Evolutionary conservation across 2,888 invertebrate genomes (phyloP), one percentile per base, ranked within the genome.

Genomic region (Nasonovia ribisnigri): DNA sequence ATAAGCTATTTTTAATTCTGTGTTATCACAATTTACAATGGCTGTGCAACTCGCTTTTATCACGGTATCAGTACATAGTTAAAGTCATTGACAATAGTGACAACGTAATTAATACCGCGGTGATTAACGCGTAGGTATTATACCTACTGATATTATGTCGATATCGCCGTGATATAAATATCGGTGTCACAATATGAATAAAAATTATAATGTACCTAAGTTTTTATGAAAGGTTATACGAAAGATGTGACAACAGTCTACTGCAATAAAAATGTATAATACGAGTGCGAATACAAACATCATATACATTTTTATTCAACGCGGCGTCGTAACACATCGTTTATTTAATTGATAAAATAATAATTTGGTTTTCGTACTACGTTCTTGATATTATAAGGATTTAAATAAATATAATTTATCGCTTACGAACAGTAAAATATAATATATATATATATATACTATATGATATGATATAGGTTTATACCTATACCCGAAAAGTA

Each of bases 341-440:
- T 51, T 36, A 51, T 51, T 51, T 36, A 51, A 51, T 88, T 51
- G 51, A 54, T 88, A 88, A 88, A 51, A 36, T n/a, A 54, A 24
- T 88, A 46, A 77, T 77, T 77, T 77, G 8, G 36, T 88, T 51
- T 88, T 36, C 51, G 36, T n/a, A 88, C 26, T 54, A 36, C 20
- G 36, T 46, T n/a, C n/a, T 60, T 46, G 16, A 51, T 51, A 8
- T 46, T n/a, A 57, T 90, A 90, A 90, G 10, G 46, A 90, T 90
- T 90, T 90, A 42, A 46, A 46, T 90, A 90, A 60, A 90, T 77
- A 42, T 36, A 48, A 77, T 77, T 90, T 77, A 90, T 90, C 16
- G 90, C 54, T 5, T 26, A 57, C 2, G 8, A 77, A 77, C 77
- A 77, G 36, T 77, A 42, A 57, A 77, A 36, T 36, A 3, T 60